Evolutionary conservation across 2,888 invertebrate genomes (phyloP), one percentile per base, ranked within the genome.

Genomic region (Nezara viridula): DNA sequence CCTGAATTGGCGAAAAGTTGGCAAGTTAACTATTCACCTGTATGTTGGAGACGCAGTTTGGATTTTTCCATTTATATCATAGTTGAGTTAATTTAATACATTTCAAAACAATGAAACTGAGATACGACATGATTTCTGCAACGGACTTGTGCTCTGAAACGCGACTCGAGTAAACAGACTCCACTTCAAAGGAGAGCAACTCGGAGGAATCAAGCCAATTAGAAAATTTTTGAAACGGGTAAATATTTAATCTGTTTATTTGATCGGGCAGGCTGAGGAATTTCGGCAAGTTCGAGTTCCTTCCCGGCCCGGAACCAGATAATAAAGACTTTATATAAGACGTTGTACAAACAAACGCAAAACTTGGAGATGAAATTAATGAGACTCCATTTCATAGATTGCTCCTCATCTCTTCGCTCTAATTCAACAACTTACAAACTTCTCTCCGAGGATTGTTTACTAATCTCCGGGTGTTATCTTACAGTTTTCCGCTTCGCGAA

Each of bases 231-330:
- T 44, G 24, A 77, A 77, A 81, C n/a, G 81, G 44, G 81, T 81
- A 40, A 81, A 81, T 81, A 81, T 81, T 81, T 81, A 81, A 81
- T 44, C 81, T 81, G 81, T 81, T 44, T 81, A 81, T 81, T 81
- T 81, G 81, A 81, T 81, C 66, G 81, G 24, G 44, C 3, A 47
- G 44, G 81, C 44, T 81, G 81, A 44, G 81, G 44, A 81, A 81
- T 81, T 81, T n/a, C 2, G 81, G n/a, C 81, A 44, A 81, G 44
- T 44, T 44, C 44, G n/a, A n/a, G n/a, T 81, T n/a, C 12, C 81
- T 0, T n/a, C n/a, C 81, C 24, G 5, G 44, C 40, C 21, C 9
- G 44, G 44, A 44, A 10, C 50, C 21, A 14, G 81, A 81, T 81
- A 81, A 81, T 81, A 81, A 47, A 81, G 81, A 47, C 81, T 47